These are phyloP conservation scores for Chaitophorus viminalis DNA, from an alignment of 2,888 invertebrate genomes.

Conservation along the genomic window DNA sequence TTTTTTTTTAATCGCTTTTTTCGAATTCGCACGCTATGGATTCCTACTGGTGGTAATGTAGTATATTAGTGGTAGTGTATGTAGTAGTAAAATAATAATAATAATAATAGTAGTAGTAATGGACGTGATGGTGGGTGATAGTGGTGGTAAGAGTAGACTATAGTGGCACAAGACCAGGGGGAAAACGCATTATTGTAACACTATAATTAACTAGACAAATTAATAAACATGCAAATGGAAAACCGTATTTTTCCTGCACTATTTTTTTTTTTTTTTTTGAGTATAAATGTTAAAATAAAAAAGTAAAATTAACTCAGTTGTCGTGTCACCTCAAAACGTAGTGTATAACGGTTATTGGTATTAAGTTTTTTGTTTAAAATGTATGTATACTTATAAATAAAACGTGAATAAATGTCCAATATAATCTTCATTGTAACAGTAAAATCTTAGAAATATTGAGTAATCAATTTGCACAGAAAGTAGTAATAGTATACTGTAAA, in stretches of 20 bases:
- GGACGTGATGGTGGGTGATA: background rate
- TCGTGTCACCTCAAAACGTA: background rate
- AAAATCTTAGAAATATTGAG: background rate
- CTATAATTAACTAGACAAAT: conserved; percentile 56
- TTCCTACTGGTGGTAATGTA: background rate
- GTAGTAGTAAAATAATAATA: background rate
- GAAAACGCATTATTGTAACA: conserved; percentile 58
- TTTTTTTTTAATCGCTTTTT: conserved; percentile 25
- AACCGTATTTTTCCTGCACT: conserved; percentile 29
- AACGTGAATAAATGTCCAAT: background rate
- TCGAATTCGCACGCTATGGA: conserved; percentile 47
- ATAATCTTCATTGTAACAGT: background rate
- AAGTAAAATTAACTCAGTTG: conserved; percentile 17
- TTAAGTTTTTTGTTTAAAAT: background rate
- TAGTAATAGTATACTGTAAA: too few relatives aligned
- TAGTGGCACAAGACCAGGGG: background rate
- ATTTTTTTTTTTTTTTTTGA: background rate
- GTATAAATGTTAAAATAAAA: conserved; percentile 43
- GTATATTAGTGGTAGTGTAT: background rate
- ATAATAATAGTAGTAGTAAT: background rate
- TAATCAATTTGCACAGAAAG: background rate
- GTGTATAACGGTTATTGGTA: background rate
- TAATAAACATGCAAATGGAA: conserved; percentile 56
- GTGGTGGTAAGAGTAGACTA: background rate
- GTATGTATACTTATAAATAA: too few relatives aligned